Evolutionary conservation across 2,113 vertebrate genomes (phyloP).

Genomic region (Panurus biarmicus): DNA sequence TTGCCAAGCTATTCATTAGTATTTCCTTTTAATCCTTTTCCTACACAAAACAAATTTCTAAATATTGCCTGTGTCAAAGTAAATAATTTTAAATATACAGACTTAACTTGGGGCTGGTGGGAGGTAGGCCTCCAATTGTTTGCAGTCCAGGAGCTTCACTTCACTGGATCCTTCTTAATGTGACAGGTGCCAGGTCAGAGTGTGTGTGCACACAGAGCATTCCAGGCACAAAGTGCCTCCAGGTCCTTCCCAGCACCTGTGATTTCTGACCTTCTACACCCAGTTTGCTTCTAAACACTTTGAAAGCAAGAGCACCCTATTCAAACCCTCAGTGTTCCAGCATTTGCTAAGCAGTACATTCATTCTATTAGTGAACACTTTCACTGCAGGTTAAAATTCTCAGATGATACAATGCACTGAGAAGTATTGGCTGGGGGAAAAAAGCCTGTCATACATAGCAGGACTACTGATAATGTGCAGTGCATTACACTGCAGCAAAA

Average conservation of each 20-base stretch:
- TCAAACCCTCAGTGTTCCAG: conserved; percentile 1
- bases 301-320: not conserved
- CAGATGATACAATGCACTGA: conserved; percentile 7
- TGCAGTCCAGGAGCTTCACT: not conserved
- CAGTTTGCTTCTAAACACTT: not conserved
- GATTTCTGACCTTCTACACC: conserved; percentile 22
- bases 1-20: not conserved
- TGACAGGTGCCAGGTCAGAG: not conserved
- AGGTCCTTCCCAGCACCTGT: not conserved
- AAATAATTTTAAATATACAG: not conserved
- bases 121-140: not conserved
- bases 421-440: not conserved
- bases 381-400: conserved; percentile 23
- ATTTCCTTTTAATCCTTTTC: not conserved
- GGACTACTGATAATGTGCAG: conserved; percentile 2
- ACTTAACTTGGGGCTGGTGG: not conserved
- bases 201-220: not conserved
- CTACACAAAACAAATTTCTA: not conserved
- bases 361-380: not conserved
- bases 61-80: not conserved
- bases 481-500: not conserved
- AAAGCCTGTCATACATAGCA: not conserved
- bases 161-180: not conserved
- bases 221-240: not conserved
- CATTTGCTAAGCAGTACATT: conserved; percentile 2